Evolutionary conservation across 2,113 vertebrate species (phyloP).

Genomic region (Scolopax mira): DNA sequence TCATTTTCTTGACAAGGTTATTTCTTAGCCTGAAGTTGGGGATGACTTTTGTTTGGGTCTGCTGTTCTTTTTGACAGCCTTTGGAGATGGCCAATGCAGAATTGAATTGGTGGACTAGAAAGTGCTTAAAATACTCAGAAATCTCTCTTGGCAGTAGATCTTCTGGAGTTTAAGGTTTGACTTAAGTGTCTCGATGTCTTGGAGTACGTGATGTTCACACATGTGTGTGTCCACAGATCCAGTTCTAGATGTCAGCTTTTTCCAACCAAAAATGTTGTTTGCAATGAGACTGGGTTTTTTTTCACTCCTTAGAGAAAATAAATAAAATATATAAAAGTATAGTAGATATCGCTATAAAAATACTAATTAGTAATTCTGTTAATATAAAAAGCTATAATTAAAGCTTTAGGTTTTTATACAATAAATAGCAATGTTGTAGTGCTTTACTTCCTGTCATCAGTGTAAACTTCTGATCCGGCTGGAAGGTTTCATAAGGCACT

Average conservation of each 20-base stretch:
- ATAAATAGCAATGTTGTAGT: background rate
- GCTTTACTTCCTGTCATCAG: background rate
- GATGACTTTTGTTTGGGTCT: background rate
- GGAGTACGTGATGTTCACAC: rapidly evolving
- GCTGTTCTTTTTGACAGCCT: background rate
- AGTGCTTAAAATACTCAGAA: background rate
- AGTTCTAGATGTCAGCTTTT: background rate
- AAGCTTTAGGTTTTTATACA: background rate
- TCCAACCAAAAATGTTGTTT: background rate
- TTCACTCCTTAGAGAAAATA: background rate
- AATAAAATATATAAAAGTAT: background rate
- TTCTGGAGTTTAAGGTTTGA: background rate
- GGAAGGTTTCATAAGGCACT: background rate
- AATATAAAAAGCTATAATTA: background rate
- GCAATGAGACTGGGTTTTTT: background rate
- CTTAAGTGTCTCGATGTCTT: too few relatives aligned
- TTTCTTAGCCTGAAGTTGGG: background rate
- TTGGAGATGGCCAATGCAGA: background rate
- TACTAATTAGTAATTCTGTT: background rate
- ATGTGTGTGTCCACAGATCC: too few relatives aligned
- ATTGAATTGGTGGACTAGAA: background rate
- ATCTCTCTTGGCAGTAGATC: background rate
- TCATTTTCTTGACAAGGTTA: background rate
- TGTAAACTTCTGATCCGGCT: background rate
- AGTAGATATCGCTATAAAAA: background rate